Evolutionary conservation across 37 sponge, comb jelly and placozoan species (phyloP), one percentile per base, ranked within the genome.

Genomic region (Beroe forskalii): DNA sequence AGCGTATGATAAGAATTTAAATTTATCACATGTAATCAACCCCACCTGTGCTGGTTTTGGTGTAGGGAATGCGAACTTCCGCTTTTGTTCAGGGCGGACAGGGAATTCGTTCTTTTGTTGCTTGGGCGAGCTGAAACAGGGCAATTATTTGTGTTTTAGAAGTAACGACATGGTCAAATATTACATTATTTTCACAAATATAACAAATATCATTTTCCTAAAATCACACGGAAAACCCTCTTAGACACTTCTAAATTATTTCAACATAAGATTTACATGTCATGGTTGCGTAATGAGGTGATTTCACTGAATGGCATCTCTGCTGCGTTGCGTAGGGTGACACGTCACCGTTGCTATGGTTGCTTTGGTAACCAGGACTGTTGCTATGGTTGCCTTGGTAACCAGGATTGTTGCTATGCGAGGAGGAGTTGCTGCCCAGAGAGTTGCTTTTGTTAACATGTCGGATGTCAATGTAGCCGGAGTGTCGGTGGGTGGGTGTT

Each of bases 221-320:
- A n/a, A n/a, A n/a, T n/a, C n/a, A n/a, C n/a, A n/a, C n/a, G n/a
- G n/a, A n/a, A n/a, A n/a, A n/a, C n/a, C n/a, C n/a, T n/a, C n/a
- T n/a, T n/a, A n/a, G n/a, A n/a, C n/a, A n/a, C n/a, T n/a, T n/a
- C n/a, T n/a, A n/a, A n/a, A n/a, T n/a, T n/a, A n/a, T n/a, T n/a
- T n/a, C n/a, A n/a, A n/a, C n/a, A n/a, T n/a, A n/a, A n/a, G n/a
- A n/a, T n/a, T n/a, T 37, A 72, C 75, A 36, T 72, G 75, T 72
- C 75, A 72, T 72, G 35, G 75, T 72, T 8, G 75, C 75, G 75
- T 72, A 72, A 30, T 72, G 75, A 20, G 75, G 75, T 14, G 75
- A 39, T 72, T 72, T 36, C 4, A 39, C 31, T 37, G 31, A 36
- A 4, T 36, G 75, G 30, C 75, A 3, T 9, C 19, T 14, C 20